Conservation (phyloP, 2,888 invertebrate genomes). For the Caenorhabditis wallacei region DNA sequence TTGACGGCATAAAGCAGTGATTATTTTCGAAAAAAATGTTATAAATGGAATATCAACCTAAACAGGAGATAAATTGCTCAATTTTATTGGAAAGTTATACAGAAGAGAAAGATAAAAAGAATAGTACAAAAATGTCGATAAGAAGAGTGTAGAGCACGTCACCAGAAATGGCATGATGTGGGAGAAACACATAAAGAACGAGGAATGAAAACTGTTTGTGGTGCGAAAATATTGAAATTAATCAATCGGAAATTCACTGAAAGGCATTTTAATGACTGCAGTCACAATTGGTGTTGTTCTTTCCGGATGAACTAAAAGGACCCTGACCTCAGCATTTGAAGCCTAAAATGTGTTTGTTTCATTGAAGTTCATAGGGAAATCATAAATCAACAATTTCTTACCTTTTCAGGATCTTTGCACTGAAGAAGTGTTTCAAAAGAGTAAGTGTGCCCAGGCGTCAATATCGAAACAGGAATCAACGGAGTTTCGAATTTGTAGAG, state of each 20-base stretch:
- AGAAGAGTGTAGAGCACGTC: conserved; percentile 29
- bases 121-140: conserved; percentile 4
- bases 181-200: conserved; percentile 6
- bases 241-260: conserved; percentile 86
- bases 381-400: conserved; percentile 31
- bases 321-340: conserved; percentile 81
- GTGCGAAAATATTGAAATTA: conserved; percentile 12
- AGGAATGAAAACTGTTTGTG: not conserved
- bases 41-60: too few species aligned
- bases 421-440: conserved; percentile 88
- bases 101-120: not conserved
- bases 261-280: conserved; percentile 92
- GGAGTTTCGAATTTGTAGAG: conserved; percentile 89
- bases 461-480: conserved; percentile 89
- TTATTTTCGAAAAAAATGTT: conserved; percentile 65
- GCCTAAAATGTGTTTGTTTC: conserved; percentile 46
- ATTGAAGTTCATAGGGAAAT: not conserved
- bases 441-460: conserved; percentile 88
- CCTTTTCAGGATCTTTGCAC: conserved; percentile 84
- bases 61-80: too few species aligned
- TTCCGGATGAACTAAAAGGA: conserved; percentile 87
- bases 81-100: too few species aligned
- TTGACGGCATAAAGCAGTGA: conserved; percentile 90
- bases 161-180: conserved; percentile 35
- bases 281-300: conserved; percentile 88